These are phyloP conservation scores for Harpalus rubripes DNA, from an alignment of 2,888 invertebrate species.

Conservation along the genomic window DNA sequence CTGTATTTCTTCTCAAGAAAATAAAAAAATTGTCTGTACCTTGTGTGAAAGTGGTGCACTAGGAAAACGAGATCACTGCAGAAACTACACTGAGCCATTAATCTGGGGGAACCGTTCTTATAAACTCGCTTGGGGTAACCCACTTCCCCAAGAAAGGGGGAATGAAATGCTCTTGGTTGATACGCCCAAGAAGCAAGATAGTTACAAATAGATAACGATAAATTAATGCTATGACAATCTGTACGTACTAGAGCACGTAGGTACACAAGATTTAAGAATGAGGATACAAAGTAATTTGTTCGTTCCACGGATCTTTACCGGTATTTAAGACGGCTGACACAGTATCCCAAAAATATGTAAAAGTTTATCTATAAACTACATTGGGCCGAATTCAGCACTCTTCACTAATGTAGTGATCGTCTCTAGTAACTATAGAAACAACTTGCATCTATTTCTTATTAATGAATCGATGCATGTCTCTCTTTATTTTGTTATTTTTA, in stretches of 20 bases:
- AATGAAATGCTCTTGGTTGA: conserved; percentile 32
- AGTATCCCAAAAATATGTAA: too few species aligned
- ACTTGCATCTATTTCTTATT: too few species aligned
- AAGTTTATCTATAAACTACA: too few species aligned
- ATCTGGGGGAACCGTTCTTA: conserved; percentile 55
- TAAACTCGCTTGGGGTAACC: conserved; percentile 64
- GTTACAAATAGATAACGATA: conserved; percentile 54
- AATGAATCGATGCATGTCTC: too few species aligned
- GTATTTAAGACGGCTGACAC: not conserved
- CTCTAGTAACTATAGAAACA: too few species aligned
- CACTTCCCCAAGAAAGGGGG: conserved; percentile 54
- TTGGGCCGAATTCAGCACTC: too few species aligned
- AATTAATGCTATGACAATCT: conserved; percentile 8
- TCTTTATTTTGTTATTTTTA: too few species aligned
- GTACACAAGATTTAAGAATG: not conserved
- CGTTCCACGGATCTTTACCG: not conserved
- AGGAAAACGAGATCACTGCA: conserved; percentile 62
- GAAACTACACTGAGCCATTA: conserved; percentile 58
- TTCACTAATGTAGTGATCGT: too few species aligned
- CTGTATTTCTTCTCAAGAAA: not conserved
- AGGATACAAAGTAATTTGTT: not conserved
- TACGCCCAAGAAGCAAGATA: conserved; percentile 41
- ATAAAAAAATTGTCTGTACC: conserved; percentile 63
- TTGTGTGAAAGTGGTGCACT: conserved; percentile 64
- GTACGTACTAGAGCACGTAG: not conserved